Evolutionary conservation across 2,113 vertebrate species (phyloP).

Genomic region (Ctenodactylus gundi): DNA sequence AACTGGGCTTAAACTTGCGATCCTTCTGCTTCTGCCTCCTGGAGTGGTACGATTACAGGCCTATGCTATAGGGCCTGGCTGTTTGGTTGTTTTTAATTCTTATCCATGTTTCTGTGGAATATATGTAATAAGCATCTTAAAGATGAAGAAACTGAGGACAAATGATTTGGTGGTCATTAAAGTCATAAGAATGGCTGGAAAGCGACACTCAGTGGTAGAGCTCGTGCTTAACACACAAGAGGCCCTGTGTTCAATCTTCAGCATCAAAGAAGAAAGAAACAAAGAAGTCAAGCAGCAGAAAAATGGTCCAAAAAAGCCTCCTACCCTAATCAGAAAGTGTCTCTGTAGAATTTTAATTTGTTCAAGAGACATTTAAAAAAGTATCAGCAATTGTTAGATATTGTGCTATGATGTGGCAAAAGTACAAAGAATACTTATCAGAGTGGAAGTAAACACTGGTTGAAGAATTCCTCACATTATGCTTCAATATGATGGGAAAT

Average conservation of each 20-base stretch:
- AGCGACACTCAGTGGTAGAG: neutral
- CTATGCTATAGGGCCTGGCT: no score
- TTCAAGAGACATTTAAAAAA: neutral
- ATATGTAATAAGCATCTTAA: neutral
- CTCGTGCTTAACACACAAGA: no score
- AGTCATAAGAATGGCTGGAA: neutral
- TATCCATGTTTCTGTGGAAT: neutral
- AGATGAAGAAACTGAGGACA: neutral
- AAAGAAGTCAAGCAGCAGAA: no score
- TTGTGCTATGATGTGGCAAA: neutral
- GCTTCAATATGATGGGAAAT: neutral
- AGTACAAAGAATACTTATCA: neutral
- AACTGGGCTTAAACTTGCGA: no score
- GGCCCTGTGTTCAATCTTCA: neutral
- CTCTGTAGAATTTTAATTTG: neutral
- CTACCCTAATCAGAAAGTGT: neutral
- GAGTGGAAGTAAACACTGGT: neutral
- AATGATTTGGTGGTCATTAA: neutral
- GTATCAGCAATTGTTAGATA: neutral
- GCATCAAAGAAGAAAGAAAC: neutral
- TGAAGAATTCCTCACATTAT: neutral
- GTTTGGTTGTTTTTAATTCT: neutral
- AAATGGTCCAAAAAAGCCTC: neutral
- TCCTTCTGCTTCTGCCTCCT: no score
- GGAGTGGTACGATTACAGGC: no score